A percentile compares a stretch with the other conserved stretches of the same genome.
Evolutionary conservation across 2,113 vertebrate species (phyloP).

Genomic region (Galeopterus variegatus): DNA sequence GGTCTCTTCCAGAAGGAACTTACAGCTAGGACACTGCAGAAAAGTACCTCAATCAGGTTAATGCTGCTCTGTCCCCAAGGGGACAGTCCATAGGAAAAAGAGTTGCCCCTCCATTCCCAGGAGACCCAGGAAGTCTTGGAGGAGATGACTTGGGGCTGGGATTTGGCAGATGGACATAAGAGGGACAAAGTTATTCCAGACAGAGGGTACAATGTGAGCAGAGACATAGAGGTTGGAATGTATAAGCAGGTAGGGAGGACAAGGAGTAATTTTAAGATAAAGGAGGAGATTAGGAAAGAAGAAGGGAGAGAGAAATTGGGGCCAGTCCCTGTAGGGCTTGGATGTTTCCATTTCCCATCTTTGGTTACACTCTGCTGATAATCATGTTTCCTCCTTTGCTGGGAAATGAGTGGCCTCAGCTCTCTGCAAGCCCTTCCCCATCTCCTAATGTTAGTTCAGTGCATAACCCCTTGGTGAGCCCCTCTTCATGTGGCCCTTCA

Average conservation of each 20-base stretch:
- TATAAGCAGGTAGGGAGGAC: neutral
- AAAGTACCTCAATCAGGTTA: neutral
- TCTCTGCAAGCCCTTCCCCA: no score
- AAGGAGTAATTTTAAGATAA: neutral
- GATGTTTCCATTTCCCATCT: neutral
- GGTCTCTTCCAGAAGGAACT: neutral
- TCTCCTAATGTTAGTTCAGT: neutral
- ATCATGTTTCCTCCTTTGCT: neutral
- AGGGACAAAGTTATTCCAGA: neutral
- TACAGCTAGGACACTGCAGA: neutral
- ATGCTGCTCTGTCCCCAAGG: neutral
- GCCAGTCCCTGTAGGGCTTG: neutral
- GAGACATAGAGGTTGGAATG: neutral
- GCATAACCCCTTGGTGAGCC: neutral
- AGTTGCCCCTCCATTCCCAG: neutral
- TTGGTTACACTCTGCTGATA: neutral
- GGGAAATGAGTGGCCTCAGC: neutral
- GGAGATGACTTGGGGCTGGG: neutral
- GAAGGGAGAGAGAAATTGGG: constrained; percentile 85
- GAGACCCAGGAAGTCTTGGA: neutral
- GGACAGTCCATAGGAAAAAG: neutral
- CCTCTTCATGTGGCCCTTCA: neutral
- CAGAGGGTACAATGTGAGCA: neutral
- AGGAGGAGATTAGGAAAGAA: neutral
- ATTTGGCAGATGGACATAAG: neutral